Base-by-base conservation (phyloP, 2,113 vertebrate genomes). In the Phrynosoma platyrhinos region DNA sequence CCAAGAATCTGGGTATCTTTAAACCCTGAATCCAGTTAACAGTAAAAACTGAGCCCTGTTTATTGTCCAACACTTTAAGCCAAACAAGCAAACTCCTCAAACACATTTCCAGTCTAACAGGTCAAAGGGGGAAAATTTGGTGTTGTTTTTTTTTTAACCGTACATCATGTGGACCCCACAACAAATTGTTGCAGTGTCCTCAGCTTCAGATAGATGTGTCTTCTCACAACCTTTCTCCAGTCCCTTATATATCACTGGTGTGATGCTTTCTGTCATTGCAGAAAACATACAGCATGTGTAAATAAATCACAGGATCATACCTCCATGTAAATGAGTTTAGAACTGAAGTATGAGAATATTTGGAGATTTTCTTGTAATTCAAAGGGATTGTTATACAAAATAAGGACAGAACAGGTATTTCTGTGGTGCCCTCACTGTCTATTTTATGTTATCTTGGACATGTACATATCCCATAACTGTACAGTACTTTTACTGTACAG, bases 41-140 rank as follows among this genome's bases (percentile, higher is more conserved):
- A 4, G 66, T 86, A 90, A 87, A 69, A 90, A 82, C 53, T 80
- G 20, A 4, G 72, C 36, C 20, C 27, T 87, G 3, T 72, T 87
- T 89, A 32, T 79, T 93, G 16, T 40, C 25, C 52, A 42, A 25
- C 9, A 9, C 3, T 75, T 52, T 79, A 47, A 25, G 62, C 10
- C 42, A 68, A 79, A 69, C 20, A 79, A 64, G 55, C 53, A 47
- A 69, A 81, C 27, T 64, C 36, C 27, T 5, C 32, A 62, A 87
- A 81, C 25, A 62, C 36, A 42, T 87, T 32, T 47, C 9, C 12
- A 81, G 18, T 21, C 5, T 74, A 64, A 58, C 25, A 58, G 79
- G 66, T 27, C 62, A 78, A 20, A 27, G 42, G 5, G 47, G n/a
- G n/a, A n/a, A n/a, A n/a, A n/a, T n/a, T n/a, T n/a, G n/a, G n/a